Percentiles rank a stretch among this genome's conserved stretches.
phyloP scores from a whole-genome alignment of 1,140 invertebrate species.

The Musca domestica region DNA sequence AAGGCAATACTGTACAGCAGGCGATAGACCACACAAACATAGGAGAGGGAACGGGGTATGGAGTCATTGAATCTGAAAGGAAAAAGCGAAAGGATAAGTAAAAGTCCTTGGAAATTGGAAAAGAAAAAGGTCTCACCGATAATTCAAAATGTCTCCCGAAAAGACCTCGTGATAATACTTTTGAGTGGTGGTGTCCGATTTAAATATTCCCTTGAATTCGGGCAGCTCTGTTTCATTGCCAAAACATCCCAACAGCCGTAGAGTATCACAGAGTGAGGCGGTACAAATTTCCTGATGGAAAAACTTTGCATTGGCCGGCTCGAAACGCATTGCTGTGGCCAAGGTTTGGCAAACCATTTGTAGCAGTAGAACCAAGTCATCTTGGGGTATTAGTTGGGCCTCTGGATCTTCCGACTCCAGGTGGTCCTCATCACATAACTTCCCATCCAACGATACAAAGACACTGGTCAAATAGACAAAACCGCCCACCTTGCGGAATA shows the following conservation, averaged over 20 bases:
- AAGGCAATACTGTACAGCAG: constrained; percentile 88
- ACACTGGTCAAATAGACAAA: constrained; percentile 98
- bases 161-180: constrained; percentile 69
- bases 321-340: constrained; percentile 96
- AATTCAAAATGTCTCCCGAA: constrained; percentile 69
- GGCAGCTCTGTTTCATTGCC: constrained; percentile 61
- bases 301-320: constrained; percentile 98
- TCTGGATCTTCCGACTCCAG: not conserved
- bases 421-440: constrained; percentile 57
- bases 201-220: constrained; percentile 41
- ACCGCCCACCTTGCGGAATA: constrained; percentile 96
- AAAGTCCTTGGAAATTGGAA: too few species aligned
- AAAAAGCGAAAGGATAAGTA: constrained; percentile 35
- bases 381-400: constrained; percentile 43
- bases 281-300: constrained; percentile 95
- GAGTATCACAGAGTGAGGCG: constrained; percentile 87
- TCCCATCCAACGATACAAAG: constrained; percentile 87
- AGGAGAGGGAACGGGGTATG: constrained; percentile 68
- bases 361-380: constrained; percentile 70
- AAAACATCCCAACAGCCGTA: constrained; percentile 90
- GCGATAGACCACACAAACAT: constrained; percentile 77
- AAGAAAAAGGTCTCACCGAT: constrained; percentile 43
- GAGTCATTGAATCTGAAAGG: constrained; percentile 55
- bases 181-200: constrained; percentile 33
- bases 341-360: constrained; percentile 93